These are phyloP conservation scores for Cephus pygmeus DNA, from an alignment of 2,888 invertebrate genomes.

Conservation along the genomic window DNA sequence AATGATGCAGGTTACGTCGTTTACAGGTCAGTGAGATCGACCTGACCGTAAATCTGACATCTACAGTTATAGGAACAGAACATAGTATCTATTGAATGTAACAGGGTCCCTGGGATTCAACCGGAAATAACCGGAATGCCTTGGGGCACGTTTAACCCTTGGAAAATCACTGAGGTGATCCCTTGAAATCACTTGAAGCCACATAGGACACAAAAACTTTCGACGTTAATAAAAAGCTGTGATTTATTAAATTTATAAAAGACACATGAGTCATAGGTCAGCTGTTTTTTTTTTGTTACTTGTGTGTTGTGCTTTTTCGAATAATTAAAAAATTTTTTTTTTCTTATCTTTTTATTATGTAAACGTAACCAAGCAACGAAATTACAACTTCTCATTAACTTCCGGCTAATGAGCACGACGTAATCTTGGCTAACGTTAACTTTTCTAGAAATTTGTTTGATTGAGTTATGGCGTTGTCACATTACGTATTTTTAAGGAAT, in stretches of 20 bases:
- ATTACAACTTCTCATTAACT: not conserved
- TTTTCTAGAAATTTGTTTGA: not conserved
- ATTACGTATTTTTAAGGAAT: not conserved
- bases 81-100: slow-evolving; percentile 5
- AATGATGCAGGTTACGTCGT: slow-evolving; percentile 96
- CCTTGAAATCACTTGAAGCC: not conserved
- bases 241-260: not conserved
- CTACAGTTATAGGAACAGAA: not conserved
- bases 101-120: not conserved
- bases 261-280: not conserved
- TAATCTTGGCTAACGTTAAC: not conserved
- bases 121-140: not conserved
- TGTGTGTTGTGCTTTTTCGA: not conserved
- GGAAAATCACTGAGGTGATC: not conserved
- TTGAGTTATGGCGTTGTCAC: not conserved
- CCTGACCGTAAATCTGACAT: not conserved
- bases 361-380: not conserved
- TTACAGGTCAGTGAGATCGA: slow-evolving; percentile 68
- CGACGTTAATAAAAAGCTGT: not conserved
- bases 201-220: not conserved
- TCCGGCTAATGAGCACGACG: not conserved
- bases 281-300: not conserved
- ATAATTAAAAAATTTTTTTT: not conserved
- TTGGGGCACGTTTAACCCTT: not conserved
- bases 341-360: not conserved